Percentiles rank a stretch among this genome's conserved stretches.
Conservation (phyloP, 2,113 vertebrate genomes). For the Gobio gobio region DNA sequence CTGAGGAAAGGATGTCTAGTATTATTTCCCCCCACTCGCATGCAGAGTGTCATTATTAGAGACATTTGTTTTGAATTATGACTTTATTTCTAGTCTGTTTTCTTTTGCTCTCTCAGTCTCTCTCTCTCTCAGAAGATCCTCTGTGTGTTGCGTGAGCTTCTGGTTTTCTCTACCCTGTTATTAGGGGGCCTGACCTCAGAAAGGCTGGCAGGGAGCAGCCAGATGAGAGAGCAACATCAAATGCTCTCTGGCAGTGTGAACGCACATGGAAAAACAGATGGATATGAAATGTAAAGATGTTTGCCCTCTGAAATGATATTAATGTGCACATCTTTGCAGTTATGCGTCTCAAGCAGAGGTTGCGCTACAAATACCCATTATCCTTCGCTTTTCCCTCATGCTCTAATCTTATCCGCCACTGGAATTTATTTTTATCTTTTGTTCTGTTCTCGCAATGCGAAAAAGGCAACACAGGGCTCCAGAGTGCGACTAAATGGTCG, state of each 20-base stretch:
- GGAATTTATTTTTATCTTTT: neutral
- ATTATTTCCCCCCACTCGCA: neutral
- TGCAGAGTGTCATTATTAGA: conserved; percentile 18
- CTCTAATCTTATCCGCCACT: neutral
- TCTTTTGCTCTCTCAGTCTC: neutral
- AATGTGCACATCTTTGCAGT: neutral
- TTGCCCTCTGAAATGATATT: neutral
- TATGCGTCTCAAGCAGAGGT: neutral
- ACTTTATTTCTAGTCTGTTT: conserved; percentile 5
- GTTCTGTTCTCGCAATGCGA: neutral
- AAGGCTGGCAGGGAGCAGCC: conserved; percentile 44
- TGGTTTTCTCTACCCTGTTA: conserved; percentile 57
- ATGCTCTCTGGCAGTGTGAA: conserved; percentile 37
- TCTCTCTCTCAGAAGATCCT: neutral
- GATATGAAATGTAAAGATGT: conserved; percentile 24
- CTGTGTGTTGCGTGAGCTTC: conserved; percentile 22
- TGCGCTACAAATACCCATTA: neutral
- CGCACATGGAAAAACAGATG: conserved; percentile 30
- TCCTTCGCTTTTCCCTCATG: neutral
- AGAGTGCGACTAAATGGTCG: too few species aligned
- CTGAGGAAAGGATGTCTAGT: neutral
- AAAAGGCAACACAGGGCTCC: too few species aligned
- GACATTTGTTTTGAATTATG: conserved; percentile 30
- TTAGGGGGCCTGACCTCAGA: conserved; percentile 56
- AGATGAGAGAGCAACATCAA: conserved; percentile 44